phyloP scores from a whole-genome alignment of 2,113 vertebrate genomes.

The Nibea albiflora region DNA sequence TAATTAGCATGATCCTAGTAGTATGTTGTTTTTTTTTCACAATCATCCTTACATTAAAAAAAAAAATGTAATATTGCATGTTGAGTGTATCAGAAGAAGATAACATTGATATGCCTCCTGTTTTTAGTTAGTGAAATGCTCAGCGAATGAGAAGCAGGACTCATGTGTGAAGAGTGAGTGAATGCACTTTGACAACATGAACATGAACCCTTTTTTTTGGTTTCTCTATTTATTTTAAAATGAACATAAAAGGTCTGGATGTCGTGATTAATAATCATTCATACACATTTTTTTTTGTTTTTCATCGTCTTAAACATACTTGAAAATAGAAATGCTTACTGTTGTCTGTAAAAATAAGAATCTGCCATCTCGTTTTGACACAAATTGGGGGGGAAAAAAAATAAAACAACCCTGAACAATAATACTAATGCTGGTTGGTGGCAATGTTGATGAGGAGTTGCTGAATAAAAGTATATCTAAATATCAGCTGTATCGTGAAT shows the following conservation, averaged over 20 bases:
- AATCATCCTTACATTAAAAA: constrained; percentile 34
- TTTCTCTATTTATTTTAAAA: constrained; percentile 28
- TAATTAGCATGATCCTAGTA: constrained; percentile 55
- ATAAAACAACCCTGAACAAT: not conserved
- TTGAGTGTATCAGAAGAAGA: constrained; percentile 33
- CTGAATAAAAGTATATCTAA: constrained; percentile 41
- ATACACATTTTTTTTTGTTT: not conserved
- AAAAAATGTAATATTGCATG: constrained; percentile 61
- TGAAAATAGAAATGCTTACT: constrained; percentile 43
- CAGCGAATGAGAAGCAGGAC: not conserved
- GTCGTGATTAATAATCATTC: constrained; percentile 14
- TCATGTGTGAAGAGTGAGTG: not conserved
- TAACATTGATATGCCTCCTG: not conserved
- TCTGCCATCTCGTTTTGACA: constrained; percentile 28
- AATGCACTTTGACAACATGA: not conserved
- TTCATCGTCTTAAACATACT: constrained; percentile 48
- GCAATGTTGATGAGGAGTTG: constrained; percentile 19
- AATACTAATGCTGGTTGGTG: constrained; percentile 16
- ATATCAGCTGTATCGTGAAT: not conserved
- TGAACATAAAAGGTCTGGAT: not conserved
- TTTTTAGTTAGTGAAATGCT: not conserved
- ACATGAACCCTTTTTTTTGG: not conserved
- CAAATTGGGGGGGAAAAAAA: not conserved
- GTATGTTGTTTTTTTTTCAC: constrained; percentile 35
- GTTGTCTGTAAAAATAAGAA: constrained; percentile 34